These are phyloP conservation scores for Acanthurus lineatus DNA, from an alignment of 2,797 vertebrate species.

Conservation along the genomic window DNA sequence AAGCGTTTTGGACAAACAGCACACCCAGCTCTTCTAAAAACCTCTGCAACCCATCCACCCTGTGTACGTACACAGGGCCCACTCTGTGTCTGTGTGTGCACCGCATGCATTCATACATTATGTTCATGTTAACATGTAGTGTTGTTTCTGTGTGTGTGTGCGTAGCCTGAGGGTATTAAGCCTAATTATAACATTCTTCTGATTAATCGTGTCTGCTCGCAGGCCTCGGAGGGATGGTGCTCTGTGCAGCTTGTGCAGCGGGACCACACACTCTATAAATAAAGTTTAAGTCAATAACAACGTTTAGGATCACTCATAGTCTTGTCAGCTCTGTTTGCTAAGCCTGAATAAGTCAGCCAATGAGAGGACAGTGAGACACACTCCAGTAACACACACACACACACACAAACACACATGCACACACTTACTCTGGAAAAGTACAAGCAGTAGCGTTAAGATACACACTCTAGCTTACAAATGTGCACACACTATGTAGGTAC, in stretches of 20 bases:
- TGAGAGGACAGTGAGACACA: slow-evolving; percentile 39
- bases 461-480: slow-evolving; percentile 27
- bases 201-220: slow-evolving; percentile 80
- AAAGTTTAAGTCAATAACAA: slow-evolving; percentile 81
- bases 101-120: slow-evolving; percentile 76
- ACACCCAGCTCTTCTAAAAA: slow-evolving; percentile 42
- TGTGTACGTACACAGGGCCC: slow-evolving; percentile 55
- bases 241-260: slow-evolving; percentile 50
- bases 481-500: slow-evolving; percentile 3
- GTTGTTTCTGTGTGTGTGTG: slow-evolving; percentile 72
- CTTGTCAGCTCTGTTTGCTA: slow-evolving; percentile 75
- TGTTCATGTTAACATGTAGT: slow-evolving; percentile 66
- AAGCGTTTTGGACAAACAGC: slow-evolving; percentile 81
- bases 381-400: not conserved
- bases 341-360: slow-evolving; percentile 64
- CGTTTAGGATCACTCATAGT: slow-evolving; percentile 76
- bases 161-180: slow-evolving; percentile 76
- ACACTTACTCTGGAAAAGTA: slow-evolving; percentile 50
- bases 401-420: slow-evolving; percentile 34
- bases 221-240: slow-evolving; percentile 32
- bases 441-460: slow-evolving; percentile 40
- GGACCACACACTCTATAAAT: slow-evolving; percentile 79
- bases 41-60: slow-evolving; percentile 62
- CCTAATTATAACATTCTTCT: slow-evolving; percentile 85
- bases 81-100: slow-evolving; percentile 63